These are phyloP conservation scores for Ctenicera cuprea DNA, from an alignment of 2,888 invertebrate genomes.

Conservation along the genomic window DNA sequence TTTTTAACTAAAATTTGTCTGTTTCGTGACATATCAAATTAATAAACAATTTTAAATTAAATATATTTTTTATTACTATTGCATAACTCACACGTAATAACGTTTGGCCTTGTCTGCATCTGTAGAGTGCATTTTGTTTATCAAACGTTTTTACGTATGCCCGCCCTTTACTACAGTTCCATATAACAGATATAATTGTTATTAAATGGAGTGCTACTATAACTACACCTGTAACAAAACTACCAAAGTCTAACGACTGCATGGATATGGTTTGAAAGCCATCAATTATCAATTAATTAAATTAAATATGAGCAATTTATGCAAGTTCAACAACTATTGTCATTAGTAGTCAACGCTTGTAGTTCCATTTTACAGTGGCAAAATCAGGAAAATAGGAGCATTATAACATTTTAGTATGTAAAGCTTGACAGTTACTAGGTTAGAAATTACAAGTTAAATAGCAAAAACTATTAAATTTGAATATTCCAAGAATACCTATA, in stretches of 20 bases:
- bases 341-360: no score
- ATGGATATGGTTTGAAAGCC: constrained; percentile 3
- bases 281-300: constrained; percentile 1
- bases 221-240: constrained; percentile 8
- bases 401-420: neutral
- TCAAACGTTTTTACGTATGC: constrained; percentile 13
- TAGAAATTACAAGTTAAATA: no score
- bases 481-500: no score
- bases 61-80: neutral
- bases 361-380: no score
- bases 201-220: constrained; percentile 1
- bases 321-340: no score
- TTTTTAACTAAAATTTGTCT: neutral
- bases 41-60: neutral
- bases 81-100: neutral
- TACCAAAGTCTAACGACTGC: neutral
- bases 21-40: neutral
- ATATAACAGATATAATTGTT: neutral
- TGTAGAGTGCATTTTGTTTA: neutral
- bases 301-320: neutral
- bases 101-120: constrained; percentile 11
- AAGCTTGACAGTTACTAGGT: no score
- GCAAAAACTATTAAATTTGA: no score
- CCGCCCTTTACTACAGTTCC: no score
- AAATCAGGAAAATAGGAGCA: no score